Evolutionary conservation across 2,797 vertebrate species (phyloP), one percentile per base, ranked within the genome.

Genomic region (Uromys caudimaculatus): DNA sequence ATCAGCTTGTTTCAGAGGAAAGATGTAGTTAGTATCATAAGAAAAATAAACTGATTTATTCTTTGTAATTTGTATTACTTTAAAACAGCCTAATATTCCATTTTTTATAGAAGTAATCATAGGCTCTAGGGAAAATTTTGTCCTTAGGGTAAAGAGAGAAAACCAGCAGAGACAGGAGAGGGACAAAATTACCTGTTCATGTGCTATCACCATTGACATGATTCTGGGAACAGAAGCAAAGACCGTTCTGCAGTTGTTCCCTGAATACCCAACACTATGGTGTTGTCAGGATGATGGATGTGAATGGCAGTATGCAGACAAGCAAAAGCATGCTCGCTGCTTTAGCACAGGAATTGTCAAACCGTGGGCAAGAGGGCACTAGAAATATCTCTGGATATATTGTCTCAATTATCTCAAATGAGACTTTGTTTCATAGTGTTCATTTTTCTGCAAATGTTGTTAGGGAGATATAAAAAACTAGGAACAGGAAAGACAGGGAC

Each of bases 401-500:
- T 84, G 52, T 60, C 90, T 96, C 94, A 93, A 90, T 96, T 76
- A 94, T 76, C 69, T 75, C 47, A 94, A 87, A 71, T 93, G 58
- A 91, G 29, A 71, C 73, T 95, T 87, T 84, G 75, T 64, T 96
- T 69, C n/a, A 23, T 79, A 90, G 78, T 84, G 7, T 93, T 97
- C 54, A 91, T 95, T 96, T 97, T 94, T 95, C 85, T 97, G 17
- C 47, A 75, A 58, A 82, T 92, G 47, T 73, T 76, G 0, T 92
- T 83, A 79, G 79, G 23, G 1, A 69, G 5, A 35, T 64, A 73
- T 75, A 44, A 2, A 79, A 88, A 79, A 81, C 3, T 0, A 2
- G 11, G n/a, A 94, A 47, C 19, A 29, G 91, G 58, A 8, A 93
- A 96, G 6, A 84, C 12, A 10, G 35, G 41, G 21, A 19, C 35